Conservation (phyloP, 2,113 vertebrate genomes). For the Herpetotheres cachinnans region DNA sequence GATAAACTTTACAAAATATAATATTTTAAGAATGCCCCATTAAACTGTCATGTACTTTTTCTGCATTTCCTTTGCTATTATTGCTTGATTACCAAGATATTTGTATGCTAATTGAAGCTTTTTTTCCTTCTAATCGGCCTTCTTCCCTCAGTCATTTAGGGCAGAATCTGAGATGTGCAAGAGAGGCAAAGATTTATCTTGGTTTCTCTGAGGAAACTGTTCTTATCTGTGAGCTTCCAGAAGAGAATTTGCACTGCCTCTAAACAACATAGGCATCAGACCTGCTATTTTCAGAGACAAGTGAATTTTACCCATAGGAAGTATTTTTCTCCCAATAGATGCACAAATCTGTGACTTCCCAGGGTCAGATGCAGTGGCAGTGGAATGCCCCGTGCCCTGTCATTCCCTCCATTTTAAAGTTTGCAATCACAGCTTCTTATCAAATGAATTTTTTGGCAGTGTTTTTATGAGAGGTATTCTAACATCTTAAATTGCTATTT, state of each 20-base stretch:
- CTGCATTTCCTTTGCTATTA: conserved; percentile 32
- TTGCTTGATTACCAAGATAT: conserved; percentile 31
- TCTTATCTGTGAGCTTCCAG: background rate
- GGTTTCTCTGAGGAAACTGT: background rate
- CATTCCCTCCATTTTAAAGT: background rate
- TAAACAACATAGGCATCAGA: background rate
- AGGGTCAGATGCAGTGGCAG: background rate
- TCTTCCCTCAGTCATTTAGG: background rate
- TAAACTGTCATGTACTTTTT: conserved; percentile 37
- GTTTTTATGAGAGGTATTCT: background rate
- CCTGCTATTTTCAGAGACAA: background rate
- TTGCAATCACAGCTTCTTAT: background rate
- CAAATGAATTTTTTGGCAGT: background rate
- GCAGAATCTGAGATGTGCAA: background rate
- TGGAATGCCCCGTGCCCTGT: background rate
- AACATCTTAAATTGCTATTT: background rate
- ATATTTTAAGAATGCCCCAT: conserved; percentile 25
- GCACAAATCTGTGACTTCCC: background rate
- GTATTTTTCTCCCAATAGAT: background rate
- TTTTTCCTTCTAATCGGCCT: background rate
- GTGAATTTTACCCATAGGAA: background rate
- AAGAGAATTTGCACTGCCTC: background rate
- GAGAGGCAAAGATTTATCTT: conserved; percentile 2
- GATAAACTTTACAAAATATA: conserved; percentile 24
- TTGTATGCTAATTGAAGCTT: conserved; percentile 45